Evolutionary conservation across 2,113 vertebrate species (phyloP).

Genomic region (Tilapia sparmanii): DNA sequence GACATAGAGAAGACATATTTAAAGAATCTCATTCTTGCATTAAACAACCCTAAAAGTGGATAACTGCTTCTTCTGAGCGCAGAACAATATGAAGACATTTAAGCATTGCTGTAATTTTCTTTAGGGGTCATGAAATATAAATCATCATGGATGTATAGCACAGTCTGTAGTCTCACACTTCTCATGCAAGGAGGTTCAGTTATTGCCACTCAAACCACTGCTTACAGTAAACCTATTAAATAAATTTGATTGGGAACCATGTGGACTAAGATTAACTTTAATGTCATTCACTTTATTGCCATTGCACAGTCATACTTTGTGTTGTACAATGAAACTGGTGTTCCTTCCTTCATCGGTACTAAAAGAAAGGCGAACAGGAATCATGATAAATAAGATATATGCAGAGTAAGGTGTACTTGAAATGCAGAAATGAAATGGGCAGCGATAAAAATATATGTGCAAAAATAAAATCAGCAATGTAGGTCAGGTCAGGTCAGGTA

Average conservation of each 20-base stretch:
- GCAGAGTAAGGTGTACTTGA: background rate
- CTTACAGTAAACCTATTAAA: background rate
- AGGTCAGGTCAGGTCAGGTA: background rate
- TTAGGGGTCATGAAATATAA: background rate
- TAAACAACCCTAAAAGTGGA: background rate
- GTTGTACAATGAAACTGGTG: background rate
- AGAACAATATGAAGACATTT: background rate
- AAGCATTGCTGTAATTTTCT: background rate
- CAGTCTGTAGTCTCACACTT: background rate
- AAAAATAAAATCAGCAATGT: background rate
- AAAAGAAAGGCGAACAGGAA: background rate
- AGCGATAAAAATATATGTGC: background rate
- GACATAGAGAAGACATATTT: background rate
- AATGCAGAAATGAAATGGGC: background rate
- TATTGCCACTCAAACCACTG: background rate
- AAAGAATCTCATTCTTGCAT: background rate
- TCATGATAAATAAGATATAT: background rate
- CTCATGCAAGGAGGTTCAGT: background rate
- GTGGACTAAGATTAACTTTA: background rate
- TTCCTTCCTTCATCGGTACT: background rate
- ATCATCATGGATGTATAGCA: background rate
- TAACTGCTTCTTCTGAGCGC: background rate
- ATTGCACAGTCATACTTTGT: background rate
- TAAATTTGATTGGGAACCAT: background rate
- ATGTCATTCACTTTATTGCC: background rate